Conservation (phyloP, 2,113 vertebrate species). For the Macrotus californicus region DNA sequence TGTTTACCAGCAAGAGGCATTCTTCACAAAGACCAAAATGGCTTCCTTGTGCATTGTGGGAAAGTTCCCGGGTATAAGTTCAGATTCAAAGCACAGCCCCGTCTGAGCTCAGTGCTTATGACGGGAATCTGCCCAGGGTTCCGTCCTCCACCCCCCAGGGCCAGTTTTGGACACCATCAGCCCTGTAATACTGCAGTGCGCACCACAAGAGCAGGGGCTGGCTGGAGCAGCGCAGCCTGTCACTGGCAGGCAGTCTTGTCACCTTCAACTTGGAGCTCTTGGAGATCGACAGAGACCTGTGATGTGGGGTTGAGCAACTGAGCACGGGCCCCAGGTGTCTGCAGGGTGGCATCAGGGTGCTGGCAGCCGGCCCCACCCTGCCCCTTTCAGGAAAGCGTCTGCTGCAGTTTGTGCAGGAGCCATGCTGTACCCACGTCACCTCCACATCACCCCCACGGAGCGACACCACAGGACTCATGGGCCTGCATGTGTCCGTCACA, state of each 20-base stretch:
- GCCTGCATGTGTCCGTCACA: conserved; percentile 59
- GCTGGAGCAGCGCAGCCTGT: conserved; percentile 74
- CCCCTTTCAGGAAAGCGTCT: conserved; percentile 71
- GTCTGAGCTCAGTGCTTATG: neutral
- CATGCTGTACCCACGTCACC: conserved; percentile 71
- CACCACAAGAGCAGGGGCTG: conserved; percentile 85
- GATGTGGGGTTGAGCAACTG: conserved; percentile 77
- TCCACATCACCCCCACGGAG: conserved; percentile 68
- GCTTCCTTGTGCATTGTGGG: neutral
- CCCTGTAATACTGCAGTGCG: conserved; percentile 87
- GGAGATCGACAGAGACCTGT: conserved; percentile 81
- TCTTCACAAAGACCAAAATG: neutral
- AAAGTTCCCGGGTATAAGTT: neutral
- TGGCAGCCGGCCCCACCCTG: neutral
- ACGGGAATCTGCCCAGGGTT: neutral
- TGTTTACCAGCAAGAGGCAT: neutral
- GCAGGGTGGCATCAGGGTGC: neutral
- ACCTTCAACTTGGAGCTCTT: conserved; percentile 80
- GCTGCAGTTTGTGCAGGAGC: conserved; percentile 55
- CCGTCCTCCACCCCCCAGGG: conserved; percentile 74
- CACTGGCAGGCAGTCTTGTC: conserved; percentile 79
- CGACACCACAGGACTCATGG: accelerated
- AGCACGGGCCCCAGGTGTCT: neutral
- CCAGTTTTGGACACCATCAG: conserved; percentile 73
- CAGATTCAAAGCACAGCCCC: neutral